Percentiles rank a stretch among this genome's conserved stretches.
These are phyloP conservation scores for Grallaria varia DNA, from an alignment of 2,113 vertebrate genomes.

Conservation along the genomic window DNA sequence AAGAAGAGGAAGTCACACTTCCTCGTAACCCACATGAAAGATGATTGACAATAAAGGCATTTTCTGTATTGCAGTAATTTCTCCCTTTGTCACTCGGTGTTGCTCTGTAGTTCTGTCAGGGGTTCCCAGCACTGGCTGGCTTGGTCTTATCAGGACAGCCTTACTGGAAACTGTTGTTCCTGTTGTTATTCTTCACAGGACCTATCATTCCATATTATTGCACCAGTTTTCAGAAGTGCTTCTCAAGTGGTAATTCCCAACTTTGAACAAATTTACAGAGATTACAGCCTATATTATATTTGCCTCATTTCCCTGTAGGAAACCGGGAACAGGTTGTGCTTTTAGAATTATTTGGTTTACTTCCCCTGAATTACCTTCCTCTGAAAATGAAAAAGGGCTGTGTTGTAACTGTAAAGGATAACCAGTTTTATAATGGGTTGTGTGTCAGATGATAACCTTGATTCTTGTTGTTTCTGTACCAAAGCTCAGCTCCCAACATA, in stretches of 20 bases:
- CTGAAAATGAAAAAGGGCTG: background rate
- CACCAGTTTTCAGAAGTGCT: background rate
- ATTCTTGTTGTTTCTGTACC: fast-evolving
- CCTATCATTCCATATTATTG: background rate
- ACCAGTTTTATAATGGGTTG: background rate
- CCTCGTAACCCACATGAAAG: background rate
- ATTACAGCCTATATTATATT: background rate
- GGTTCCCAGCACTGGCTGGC: background rate
- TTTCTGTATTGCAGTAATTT: background rate
- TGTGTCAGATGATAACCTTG: background rate
- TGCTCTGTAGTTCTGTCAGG: background rate
- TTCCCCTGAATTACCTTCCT: background rate
- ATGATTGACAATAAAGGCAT: background rate
- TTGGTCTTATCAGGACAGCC: background rate
- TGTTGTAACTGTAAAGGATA: background rate
- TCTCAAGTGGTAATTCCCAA: background rate
- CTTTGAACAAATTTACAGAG: background rate
- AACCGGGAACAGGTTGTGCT: background rate
- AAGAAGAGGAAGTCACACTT: constrained; percentile 46
- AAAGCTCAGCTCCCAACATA: fast-evolving
- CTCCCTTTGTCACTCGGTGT: background rate
- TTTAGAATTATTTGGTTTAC: background rate
- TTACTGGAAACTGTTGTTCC: constrained; percentile 9
- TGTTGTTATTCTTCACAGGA: background rate
- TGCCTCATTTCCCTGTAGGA: background rate